Evolutionary conservation across 2,888 invertebrate genomes (phyloP).

Genomic region (Tenodera sinensis): DNA sequence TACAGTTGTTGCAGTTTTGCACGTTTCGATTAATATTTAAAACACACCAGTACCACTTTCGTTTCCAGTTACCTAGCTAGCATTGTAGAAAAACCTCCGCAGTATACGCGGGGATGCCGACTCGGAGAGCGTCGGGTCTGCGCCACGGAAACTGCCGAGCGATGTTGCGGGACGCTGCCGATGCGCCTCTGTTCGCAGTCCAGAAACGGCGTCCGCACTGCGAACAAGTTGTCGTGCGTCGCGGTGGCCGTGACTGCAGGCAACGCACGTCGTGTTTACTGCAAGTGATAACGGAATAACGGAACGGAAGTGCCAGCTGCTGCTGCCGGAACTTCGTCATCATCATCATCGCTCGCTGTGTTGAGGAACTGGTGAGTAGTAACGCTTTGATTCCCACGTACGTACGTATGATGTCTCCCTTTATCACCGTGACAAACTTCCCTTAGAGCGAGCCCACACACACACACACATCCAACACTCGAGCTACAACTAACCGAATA

Average conservation of each 20-base stretch:
- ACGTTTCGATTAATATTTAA: not conserved
- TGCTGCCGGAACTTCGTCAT: not conserved
- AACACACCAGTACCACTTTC: not conserved
- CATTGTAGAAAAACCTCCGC: not conserved
- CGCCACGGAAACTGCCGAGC: not conserved
- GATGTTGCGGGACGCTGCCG: not conserved
- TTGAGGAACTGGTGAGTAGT: too few relatives aligned
- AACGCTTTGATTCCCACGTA: too few relatives aligned
- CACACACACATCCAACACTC: too few relatives aligned
- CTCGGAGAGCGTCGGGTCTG: not conserved
- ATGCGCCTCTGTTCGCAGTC: not conserved
- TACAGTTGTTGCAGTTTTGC: not conserved
- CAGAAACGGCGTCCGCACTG: not conserved
- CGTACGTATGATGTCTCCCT: too few relatives aligned
- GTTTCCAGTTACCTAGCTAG: not conserved
- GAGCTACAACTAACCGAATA: too few relatives aligned
- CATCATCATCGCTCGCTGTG: too few relatives aligned
- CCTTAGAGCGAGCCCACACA: too few relatives aligned
- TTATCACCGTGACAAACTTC: too few relatives aligned
- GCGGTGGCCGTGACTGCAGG: not conserved
- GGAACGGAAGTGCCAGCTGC: not conserved
- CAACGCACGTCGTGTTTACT: not conserved
- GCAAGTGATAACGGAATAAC: not conserved
- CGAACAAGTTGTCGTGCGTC: not conserved
- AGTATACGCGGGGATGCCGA: not conserved